Conservation (phyloP, 2,888 invertebrate genomes). For the Margaritifera margaritifera region DNA sequence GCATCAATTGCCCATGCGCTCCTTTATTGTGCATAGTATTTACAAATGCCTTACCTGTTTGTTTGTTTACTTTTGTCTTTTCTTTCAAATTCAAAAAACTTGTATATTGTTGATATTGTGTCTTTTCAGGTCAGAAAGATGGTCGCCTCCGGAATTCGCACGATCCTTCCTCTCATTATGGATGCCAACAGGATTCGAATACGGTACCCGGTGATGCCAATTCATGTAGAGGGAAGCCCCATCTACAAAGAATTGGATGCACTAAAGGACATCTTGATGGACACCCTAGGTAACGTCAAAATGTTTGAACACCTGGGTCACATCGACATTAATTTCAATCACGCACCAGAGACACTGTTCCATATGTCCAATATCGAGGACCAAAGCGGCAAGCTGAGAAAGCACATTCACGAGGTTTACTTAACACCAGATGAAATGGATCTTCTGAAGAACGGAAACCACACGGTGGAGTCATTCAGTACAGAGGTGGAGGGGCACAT, state of each 20-base stretch:
- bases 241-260: slow-evolving; percentile 56
- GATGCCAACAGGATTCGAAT: slow-evolving; percentile 53
- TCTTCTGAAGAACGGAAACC: slow-evolving; percentile 27
- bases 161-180: slow-evolving; percentile 49
- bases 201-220: slow-evolving; percentile 59
- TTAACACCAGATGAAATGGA: slow-evolving; percentile 37
- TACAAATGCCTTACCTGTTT: no score
- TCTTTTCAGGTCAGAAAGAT: slow-evolving; percentile 23
- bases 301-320: slow-evolving; percentile 38
- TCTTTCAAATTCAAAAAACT: neutral
- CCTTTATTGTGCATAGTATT: no score
- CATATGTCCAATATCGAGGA: slow-evolving; percentile 21
- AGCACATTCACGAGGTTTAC: slow-evolving; percentile 33
- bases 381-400: slow-evolving; percentile 40
- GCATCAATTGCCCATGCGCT: no score
- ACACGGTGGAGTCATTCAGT: slow-evolving; percentile 26
- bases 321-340: slow-evolving; percentile 21
- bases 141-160: slow-evolving; percentile 45
- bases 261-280: slow-evolving; percentile 46
- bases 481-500: slow-evolving; percentile 36
- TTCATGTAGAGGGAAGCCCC: slow-evolving; percentile 48
- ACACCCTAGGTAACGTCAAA: slow-evolving; percentile 33
- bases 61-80: neutral
- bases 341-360: no score
- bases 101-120: no score